These are phyloP conservation scores for Troilus luridus DNA, from an alignment of 2,888 invertebrate genomes.

Conservation along the genomic window DNA sequence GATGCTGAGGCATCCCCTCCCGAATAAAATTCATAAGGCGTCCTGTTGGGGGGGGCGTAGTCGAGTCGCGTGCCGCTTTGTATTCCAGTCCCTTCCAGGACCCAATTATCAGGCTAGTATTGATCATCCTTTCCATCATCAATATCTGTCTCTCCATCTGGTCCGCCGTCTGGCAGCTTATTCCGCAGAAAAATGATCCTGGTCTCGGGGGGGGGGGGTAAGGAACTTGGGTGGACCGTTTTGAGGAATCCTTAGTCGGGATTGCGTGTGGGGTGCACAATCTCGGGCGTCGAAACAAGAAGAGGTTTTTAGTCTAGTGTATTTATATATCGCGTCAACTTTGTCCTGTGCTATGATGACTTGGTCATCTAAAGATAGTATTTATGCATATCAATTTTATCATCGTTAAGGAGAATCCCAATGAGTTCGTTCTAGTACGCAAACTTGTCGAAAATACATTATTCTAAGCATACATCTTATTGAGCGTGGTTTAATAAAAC, in stretches of 20 bases:
- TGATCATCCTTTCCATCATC: constrained; percentile 22
- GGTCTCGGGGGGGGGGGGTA: neutral
- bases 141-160: neutral
- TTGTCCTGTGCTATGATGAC: too few species aligned
- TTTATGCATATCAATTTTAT: too few species aligned
- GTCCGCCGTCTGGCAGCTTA: neutral
- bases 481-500: neutral
- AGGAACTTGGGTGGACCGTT: neutral
- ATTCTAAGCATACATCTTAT: neutral
- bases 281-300: too few species aligned
- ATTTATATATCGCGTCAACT: too few species aligned
- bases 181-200: constrained; percentile 4
- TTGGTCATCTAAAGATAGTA: too few species aligned
- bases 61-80: constrained; percentile 35
- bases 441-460: neutral
- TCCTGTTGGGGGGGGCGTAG: neutral
- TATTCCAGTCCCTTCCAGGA: neutral
- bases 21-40: constrained; percentile 54
- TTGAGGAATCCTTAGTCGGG: neutral
- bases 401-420: too few species aligned
- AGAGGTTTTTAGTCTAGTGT: too few species aligned
- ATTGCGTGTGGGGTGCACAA: too few species aligned
- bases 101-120: constrained; percentile 31
- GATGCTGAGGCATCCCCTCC: too few species aligned
- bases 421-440: neutral